Evolutionary conservation across 2,113 vertebrate genomes (phyloP).

Genomic region (Elachura formosa): DNA sequence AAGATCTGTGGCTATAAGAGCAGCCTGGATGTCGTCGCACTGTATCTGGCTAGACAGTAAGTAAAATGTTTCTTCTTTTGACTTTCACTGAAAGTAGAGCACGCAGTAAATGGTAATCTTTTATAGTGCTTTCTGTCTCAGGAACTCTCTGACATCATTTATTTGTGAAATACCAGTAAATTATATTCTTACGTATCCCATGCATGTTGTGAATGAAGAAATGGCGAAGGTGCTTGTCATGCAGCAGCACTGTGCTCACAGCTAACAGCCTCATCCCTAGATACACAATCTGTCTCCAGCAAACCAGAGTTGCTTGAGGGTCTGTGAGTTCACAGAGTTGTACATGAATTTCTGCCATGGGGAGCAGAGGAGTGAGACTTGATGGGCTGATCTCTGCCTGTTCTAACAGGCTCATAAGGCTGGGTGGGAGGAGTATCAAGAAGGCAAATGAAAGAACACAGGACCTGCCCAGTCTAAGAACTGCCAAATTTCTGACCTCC

Average conservation of each 20-base stretch:
- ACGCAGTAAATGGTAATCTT: neutral
- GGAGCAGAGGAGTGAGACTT: neutral
- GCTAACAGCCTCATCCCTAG: neutral
- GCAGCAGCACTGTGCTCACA: neutral
- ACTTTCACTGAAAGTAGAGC: neutral
- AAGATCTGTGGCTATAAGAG: constrained; percentile 69
- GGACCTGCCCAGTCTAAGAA: neutral
- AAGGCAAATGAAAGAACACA: neutral
- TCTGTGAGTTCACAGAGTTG: neutral
- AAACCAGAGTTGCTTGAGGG: neutral
- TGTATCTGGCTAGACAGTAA: constrained; percentile 75
- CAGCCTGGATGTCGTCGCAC: constrained; percentile 62
- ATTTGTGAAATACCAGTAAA: neutral
- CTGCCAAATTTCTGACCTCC: constrained; percentile 28
- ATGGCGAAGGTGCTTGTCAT: neutral
- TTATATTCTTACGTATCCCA: neutral
- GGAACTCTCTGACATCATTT: neutral
- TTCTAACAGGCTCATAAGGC: neutral
- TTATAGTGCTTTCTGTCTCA: neutral
- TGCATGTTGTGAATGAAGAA: neutral
- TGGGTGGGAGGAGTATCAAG: neutral
- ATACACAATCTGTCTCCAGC: neutral
- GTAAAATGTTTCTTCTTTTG: neutral
- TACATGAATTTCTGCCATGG: neutral
- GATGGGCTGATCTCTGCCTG: neutral